Conservation (phyloP, 2,888 invertebrate genomes). For the Heteromurus nitidus region DNA sequence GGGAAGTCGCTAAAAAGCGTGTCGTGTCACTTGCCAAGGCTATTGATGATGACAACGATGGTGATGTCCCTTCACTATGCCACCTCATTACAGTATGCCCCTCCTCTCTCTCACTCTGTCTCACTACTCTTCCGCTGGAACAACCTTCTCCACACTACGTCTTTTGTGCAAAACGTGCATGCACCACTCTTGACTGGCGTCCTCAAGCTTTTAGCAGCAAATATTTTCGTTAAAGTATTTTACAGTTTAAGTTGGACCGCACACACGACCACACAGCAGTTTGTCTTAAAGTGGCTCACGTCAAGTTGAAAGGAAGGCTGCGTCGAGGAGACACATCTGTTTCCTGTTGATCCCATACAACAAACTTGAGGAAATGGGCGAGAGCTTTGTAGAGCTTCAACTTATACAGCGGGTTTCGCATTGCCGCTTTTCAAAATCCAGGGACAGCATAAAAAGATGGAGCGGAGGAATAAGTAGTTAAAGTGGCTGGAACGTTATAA, state of each 20-base stretch:
- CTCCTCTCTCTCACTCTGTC: neutral
- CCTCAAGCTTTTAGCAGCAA: no score
- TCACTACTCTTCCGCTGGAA: neutral
- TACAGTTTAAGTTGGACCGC: no score
- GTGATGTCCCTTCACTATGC: neutral
- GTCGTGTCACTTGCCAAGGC: constrained; percentile 35
- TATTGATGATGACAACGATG: constrained; percentile 47
- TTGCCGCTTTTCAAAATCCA: no score
- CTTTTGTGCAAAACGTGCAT: no score
- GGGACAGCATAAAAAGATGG: no score
- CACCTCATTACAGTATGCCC: neutral
- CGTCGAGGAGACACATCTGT: constrained; percentile 56
- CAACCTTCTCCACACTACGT: neutral
- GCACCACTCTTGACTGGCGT: no score
- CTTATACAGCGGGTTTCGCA: no score
- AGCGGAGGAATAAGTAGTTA: constrained; percentile 3
- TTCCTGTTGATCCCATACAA: constrained; percentile 58
- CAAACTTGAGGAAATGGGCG: constrained; percentile 53
- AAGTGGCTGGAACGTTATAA: constrained; percentile 3
- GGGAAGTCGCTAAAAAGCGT: constrained; percentile 47
- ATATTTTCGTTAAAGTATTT: no score
- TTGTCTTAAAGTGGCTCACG: no score
- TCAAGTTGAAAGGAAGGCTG: constrained; percentile 11
- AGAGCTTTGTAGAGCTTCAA: no score
- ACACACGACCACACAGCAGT: no score